phyloP scores from a whole-genome alignment of 2,888 invertebrate genomes.

The Drosophila rubida region DNA sequence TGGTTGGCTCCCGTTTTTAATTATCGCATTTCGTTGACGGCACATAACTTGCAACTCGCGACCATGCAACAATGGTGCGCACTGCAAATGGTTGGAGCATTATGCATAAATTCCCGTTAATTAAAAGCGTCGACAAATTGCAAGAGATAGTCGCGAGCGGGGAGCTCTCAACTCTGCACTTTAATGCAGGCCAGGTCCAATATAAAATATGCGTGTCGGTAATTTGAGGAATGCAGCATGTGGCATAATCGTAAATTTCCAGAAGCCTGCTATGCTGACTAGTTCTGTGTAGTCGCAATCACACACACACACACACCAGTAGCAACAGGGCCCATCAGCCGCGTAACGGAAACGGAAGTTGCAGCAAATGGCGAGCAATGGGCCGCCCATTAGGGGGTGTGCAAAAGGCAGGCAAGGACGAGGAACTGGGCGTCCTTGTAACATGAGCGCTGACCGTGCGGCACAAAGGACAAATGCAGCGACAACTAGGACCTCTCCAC shows the following conservation, averaged over 20 bases:
- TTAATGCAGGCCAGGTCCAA: conserved; percentile 62
- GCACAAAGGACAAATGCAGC: conserved; percentile 53
- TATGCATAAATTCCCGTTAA: conserved; percentile 78
- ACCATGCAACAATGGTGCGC: conserved; percentile 1
- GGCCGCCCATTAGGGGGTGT: conserved; percentile 12
- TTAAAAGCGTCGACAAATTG: conserved; percentile 73
- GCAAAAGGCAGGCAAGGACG: not conserved
- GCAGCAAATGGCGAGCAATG: conserved; percentile 70
- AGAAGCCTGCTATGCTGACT: conserved; percentile 62
- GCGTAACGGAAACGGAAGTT: conserved; percentile 73
- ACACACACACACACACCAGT: conserved; percentile 16
- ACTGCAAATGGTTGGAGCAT: conserved; percentile 50
- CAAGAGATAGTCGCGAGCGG: conserved; percentile 48
- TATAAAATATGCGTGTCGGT: conserved; percentile 78
- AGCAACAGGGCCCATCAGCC: conserved; percentile 26
- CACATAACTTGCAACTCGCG: conserved; percentile 51
- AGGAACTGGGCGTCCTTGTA: conserved; percentile 44
- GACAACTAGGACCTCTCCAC: conserved; percentile 48
- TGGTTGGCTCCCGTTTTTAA: conserved; percentile 32
- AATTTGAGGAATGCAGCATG: conserved; percentile 77
- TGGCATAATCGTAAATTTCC: conserved; percentile 67
- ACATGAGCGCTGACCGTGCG: conserved; percentile 63
- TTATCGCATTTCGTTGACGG: conserved; percentile 52
- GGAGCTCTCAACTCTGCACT: conserved; percentile 30
- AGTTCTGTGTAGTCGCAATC: conserved; percentile 40